Conservation (phyloP, 2,113 vertebrate genomes). For the Leptosomus discolor region DNA sequence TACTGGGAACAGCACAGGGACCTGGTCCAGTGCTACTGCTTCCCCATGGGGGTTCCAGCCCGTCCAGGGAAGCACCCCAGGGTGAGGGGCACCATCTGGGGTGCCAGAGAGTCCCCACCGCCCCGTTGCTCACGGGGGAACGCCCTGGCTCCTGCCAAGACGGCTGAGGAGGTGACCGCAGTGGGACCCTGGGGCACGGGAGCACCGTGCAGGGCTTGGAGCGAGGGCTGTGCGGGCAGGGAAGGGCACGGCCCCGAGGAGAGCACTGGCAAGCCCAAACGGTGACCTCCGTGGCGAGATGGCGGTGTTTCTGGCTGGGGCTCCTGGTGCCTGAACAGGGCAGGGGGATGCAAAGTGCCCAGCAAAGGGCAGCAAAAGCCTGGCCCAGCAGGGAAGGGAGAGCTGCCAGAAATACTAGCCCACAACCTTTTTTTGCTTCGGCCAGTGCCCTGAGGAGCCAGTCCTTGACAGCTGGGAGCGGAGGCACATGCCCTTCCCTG, state of each 20-base stretch:
- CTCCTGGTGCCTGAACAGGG: background rate
- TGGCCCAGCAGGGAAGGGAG: background rate
- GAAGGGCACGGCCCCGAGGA: background rate
- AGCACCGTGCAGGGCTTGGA: background rate
- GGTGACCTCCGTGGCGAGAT: rapidly evolving
- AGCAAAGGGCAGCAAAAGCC: background rate
- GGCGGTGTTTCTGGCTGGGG: background rate
- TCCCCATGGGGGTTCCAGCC: background rate
- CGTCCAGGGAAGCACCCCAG: background rate
- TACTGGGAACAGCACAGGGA: rapidly evolving
- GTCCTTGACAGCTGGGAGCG: background rate
- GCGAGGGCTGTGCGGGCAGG: background rate
- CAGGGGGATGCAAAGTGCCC: background rate
- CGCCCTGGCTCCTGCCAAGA: rapidly evolving
- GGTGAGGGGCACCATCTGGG: background rate
- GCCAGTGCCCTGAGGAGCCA: background rate
- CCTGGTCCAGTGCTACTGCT: background rate
- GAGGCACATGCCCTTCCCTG: background rate
- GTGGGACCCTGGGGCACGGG: rapidly evolving
- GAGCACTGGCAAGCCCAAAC: background rate
- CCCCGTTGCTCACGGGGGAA: rapidly evolving
- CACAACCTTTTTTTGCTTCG: background rate
- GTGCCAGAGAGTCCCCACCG: background rate
- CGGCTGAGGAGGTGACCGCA: background rate
- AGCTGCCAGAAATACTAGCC: background rate